Base-by-base conservation (phyloP, 1,140 invertebrate genomes). In the Hypsibius dujardini region DNA sequence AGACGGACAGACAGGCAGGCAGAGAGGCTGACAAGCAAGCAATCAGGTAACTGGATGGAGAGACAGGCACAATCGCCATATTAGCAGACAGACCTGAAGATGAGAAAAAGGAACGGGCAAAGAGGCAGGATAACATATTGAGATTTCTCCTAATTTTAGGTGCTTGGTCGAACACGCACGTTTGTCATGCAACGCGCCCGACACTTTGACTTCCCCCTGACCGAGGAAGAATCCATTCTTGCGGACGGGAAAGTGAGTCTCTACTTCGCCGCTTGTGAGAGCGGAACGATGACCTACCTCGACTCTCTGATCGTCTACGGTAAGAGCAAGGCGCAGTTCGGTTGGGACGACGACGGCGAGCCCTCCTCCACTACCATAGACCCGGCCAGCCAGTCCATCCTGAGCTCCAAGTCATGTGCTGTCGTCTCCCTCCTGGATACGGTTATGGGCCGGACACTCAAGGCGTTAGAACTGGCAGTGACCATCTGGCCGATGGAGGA, bases 141-240 rank as follows among this genome's bases (percentile, higher is more conserved):
- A n/a, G n/a, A n/a, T n/a, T n/a, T n/a, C n/a, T n/a, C n/a, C n/a
- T n/a, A n/a, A n/a, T n/a, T n/a, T n/a, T n/a, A n/a, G n/a, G 82
- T 95, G 7, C 88, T 92, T 79, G 91, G 90, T 1, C 84, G 94
- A 73, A 87, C 84, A 47, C 85, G 91, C 46, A 84, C 86, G 46
- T 88, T 91, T 1, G 83, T 83, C 14, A 81, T 90, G 1, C 86
- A 85, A 0, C 83, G 90, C 69, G 87, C 87, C 74, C 85, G 94
- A 14, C 97, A 93, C 93, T 95, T 90, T 78, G 94, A 97, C 78
- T 86, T 97, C 72, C 92, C 94, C 0, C 84, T 97, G 59, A 94
- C 92, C 0, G 83, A 92, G 72, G 93, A 97, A 76, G 94, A 98
- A 81, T 92, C 90, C 70, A 79, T 96, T 1, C 87, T 88, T 75